A percentile compares a stretch with the other conserved stretches of the same genome.
Evolutionary conservation across 2,113 vertebrate species (phyloP).

Genomic region (Brachypteracias leptosomus): DNA sequence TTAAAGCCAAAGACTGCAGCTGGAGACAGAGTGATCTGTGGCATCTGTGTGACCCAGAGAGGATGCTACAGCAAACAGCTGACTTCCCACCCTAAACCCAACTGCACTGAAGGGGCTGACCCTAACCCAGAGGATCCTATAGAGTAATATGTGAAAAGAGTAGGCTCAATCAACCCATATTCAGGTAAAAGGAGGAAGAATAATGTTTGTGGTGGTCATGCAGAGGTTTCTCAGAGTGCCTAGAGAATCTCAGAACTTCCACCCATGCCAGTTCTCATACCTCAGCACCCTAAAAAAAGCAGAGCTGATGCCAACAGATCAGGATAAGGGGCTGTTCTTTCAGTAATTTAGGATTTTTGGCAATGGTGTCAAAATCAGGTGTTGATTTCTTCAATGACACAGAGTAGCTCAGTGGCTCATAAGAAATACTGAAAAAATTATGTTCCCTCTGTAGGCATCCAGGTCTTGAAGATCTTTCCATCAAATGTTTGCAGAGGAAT

Average conservation of each 20-base stretch:
- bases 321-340: not conserved
- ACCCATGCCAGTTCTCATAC: not conserved
- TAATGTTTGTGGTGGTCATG: fast-evolving
- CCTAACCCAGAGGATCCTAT: no score
- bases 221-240: not conserved
- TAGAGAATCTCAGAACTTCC: not conserved
- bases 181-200: not conserved
- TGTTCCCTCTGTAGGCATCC: not conserved
- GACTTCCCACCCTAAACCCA: not conserved
- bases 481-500: not conserved
- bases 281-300: not conserved
- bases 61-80: not conserved
- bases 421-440: not conserved
- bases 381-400: not conserved
- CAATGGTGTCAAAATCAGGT: not conserved
- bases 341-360: not conserved
- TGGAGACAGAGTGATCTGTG: not conserved
- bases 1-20: not conserved
- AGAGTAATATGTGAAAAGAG: not conserved
- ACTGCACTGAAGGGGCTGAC: no score
- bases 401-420: not conserved
- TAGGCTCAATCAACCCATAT: not conserved
- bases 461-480: not conserved
- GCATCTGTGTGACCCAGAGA: not conserved
- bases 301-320: not conserved